Percentiles rank a stretch among this genome's conserved stretches.
phyloP scores from a whole-genome alignment of 1,140 invertebrate species.

The Chelonus insularis region DNA sequence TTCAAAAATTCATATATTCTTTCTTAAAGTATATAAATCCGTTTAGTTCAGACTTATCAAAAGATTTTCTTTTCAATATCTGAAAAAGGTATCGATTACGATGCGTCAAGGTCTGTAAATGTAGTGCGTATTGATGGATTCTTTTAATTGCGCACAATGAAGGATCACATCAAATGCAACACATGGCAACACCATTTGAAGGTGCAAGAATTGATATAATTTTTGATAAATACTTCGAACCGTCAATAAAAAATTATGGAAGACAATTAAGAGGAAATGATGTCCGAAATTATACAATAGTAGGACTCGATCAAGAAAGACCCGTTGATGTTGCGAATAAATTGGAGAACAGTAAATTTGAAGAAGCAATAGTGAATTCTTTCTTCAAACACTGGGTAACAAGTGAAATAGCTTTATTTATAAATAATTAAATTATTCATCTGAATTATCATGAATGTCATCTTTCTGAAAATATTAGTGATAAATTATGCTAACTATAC shows the following conservation, averaged over 20 bases:
- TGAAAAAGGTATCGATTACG: neutral
- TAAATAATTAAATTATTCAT: no score
- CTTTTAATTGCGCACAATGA: conserved; percentile 36
- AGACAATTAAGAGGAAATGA: conserved; percentile 21
- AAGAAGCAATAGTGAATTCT: conserved; percentile 39
- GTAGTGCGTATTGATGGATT: conserved; percentile 39
- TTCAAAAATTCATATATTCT: neutral
- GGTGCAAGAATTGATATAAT: conserved; percentile 5
- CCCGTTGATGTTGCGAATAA: conserved; percentile 32
- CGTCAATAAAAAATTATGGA: conserved; percentile 36
- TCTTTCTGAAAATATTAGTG: no score
- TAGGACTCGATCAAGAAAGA: conserved; percentile 28
- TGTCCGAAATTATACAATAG: conserved; percentile 22
- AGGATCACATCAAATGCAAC: conserved; percentile 35
- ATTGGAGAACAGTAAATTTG: conserved; percentile 40
- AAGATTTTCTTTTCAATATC: conserved; percentile 31
- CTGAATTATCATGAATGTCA: no score
- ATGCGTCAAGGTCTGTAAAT: conserved; percentile 21
- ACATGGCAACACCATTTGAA: conserved; percentile 27
- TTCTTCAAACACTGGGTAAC: conserved; percentile 34
- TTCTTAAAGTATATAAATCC: neutral
- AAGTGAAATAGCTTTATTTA: neutral
- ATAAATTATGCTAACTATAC: no score
- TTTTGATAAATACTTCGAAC: conserved; percentile 34
- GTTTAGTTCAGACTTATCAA: conserved; percentile 18